phyloP scores from a whole-genome alignment of 2,888 invertebrate species.

The Heteromyza rotundicornis region DNA sequence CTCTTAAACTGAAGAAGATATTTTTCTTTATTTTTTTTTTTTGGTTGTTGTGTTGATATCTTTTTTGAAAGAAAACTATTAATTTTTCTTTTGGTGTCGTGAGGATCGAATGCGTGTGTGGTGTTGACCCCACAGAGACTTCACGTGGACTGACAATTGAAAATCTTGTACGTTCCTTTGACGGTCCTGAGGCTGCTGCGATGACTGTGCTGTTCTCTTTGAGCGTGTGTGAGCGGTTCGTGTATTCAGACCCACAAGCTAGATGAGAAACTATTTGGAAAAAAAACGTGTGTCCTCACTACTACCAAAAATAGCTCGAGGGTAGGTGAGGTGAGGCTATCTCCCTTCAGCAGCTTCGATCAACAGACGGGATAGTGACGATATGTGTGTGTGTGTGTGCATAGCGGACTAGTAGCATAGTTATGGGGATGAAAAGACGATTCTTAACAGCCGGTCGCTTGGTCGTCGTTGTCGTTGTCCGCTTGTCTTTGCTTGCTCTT shows the following conservation, averaged over 20 bases:
- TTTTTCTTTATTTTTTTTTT: conserved; percentile 15
- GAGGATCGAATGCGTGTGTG: conserved; percentile 30
- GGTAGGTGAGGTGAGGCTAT: conserved; percentile 17
- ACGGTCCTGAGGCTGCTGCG: conserved; percentile 41
- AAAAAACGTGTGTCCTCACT: conserved; percentile 35
- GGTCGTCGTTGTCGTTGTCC: conserved; percentile 5
- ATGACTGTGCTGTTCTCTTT: conserved; percentile 26
- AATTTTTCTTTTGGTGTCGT: conserved; percentile 12
- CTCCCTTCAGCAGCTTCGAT: conserved; percentile 14
- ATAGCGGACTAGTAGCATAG: background rate
- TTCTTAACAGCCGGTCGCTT: background rate
- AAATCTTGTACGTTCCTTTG: conserved; percentile 44
- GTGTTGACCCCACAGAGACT: conserved; percentile 62
- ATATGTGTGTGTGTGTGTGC: conserved; percentile 14
- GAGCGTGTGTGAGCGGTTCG: conserved; percentile 24
- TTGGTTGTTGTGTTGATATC: conserved; percentile 20
- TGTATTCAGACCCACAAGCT: background rate
- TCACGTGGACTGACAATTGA: conserved; percentile 59
- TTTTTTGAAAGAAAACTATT: too few relatives aligned
- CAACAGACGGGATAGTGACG: background rate
- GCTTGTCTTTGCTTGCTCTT: background rate
- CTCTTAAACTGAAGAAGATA: conserved; percentile 8
- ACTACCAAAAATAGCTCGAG: conserved; percentile 7
- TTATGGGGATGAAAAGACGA: conserved; percentile 30
- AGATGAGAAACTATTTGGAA: background rate